These are phyloP conservation scores for Euschistus heros DNA, from an alignment of 1,140 invertebrate species.

Conservation along the genomic window DNA sequence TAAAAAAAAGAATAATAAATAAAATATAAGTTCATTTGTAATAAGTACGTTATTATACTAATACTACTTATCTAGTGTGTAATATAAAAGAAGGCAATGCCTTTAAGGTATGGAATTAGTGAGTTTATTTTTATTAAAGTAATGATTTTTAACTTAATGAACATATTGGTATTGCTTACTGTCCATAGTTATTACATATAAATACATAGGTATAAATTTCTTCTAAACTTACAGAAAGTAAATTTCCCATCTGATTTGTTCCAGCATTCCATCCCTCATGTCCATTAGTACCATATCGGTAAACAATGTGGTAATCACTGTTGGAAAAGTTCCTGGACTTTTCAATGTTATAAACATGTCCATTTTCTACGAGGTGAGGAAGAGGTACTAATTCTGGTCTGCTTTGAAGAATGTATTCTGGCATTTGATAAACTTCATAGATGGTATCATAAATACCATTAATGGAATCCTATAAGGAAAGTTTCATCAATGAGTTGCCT, in stretches of 20 bases:
- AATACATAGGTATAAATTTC: background rate
- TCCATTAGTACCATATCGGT: conserved; percentile 47
- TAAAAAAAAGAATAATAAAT: conserved; percentile 21
- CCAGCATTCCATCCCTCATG: conserved; percentile 42
- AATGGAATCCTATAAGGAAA: conserved; percentile 40
- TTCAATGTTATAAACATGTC: conserved; percentile 46
- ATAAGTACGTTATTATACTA: no score
- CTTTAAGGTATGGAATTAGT: no score
- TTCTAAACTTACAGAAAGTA: conserved; percentile 40
- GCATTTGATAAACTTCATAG: conserved; percentile 49
- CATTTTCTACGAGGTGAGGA: conserved; percentile 35
- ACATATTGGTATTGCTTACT: background rate
- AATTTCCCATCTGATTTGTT: conserved; percentile 42
- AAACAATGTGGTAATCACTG: conserved; percentile 45
- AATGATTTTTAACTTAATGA: no score
- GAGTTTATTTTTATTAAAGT: no score
- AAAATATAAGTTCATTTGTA: no score
- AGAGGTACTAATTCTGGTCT: conserved; percentile 43
- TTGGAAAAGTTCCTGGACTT: conserved; percentile 55
- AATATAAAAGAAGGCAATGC: no score
- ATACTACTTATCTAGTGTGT: no score
- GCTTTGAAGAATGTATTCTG: conserved; percentile 37
- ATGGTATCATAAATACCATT: conserved; percentile 53
- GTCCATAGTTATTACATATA: background rate
- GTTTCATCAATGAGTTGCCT: background rate